Evolutionary conservation across 2,888 invertebrate species (phyloP), one percentile per base, ranked within the genome.

Genomic region (Eristalinus aeneus): DNA sequence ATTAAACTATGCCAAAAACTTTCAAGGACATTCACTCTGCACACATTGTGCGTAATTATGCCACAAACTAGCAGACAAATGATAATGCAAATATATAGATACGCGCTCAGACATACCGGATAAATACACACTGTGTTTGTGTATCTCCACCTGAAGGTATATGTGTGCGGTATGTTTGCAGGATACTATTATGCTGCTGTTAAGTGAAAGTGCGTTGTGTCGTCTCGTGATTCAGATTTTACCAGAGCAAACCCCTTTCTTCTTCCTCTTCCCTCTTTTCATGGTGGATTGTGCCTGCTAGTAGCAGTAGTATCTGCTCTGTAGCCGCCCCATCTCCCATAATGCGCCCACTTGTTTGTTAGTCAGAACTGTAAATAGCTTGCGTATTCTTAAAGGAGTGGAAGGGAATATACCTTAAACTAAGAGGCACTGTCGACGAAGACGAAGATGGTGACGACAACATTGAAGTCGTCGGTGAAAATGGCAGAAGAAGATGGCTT

Each of bases 1-100:
- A 82, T 86, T 82, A 91, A 92, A 92, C 92, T 92, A 91, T 92
- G 91, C 91, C 92, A 92, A 92, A 91, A 92, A 92, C 91, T 92
- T 92, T 92, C 91, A 92, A 92, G 91, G 91, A 92, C 92, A 92
- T 89, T 89, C 88, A 80, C 89, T 89, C 79, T 86, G 82, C 85
- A 82, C 86, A 82, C 86, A 86, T 82, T 82, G 86, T 86, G 86
- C 86, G 86, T 86, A 86, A 86, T 86, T 86, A 86, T 82, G 86
- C 86, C 82, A 86, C 86, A 86, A 86, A 86, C 86, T 82, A 86
- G 78, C 82, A 86, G 86, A 82, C 82, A 86, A 82, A 86, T 86
- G 68, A 86, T 86, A 86, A 86, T 86, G 77, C 86, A 86, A 77
- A 86, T 73, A 77, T 73, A 36, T 67, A 54, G 20, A 39, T 36